These are phyloP conservation scores for Prionailurus bengalensis DNA, from an alignment of 2,113 vertebrate species.

Conservation along the genomic window DNA sequence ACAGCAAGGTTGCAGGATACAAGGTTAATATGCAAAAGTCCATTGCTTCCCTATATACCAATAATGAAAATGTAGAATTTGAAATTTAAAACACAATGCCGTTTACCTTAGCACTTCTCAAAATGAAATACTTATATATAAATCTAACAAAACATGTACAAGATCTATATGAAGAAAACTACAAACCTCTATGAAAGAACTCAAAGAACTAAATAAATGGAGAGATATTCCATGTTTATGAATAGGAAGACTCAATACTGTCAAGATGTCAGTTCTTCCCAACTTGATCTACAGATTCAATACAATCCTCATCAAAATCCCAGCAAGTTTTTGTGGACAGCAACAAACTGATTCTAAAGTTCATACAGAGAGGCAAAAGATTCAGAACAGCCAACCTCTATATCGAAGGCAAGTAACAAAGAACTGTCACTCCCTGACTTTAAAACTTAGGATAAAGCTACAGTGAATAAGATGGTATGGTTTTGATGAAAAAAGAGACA, in stretches of 20 bases:
- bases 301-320: background rate
- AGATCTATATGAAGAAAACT: background rate
- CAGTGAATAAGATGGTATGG: background rate
- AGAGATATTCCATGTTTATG: background rate
- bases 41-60: background rate
- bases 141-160: background rate
- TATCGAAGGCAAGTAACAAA: background rate
- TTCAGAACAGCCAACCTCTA: background rate
- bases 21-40: background rate
- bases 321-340: background rate
- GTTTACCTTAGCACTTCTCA: background rate
- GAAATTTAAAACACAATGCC: background rate
- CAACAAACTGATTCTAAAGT: background rate
- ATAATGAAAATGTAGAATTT: background rate
- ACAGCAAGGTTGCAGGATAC: background rate
- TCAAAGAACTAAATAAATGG: background rate
- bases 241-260: background rate
- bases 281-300: background rate
- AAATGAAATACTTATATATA: background rate
- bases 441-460: background rate
- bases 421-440: background rate
- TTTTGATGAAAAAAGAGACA: background rate
- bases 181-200: background rate
- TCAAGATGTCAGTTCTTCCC: background rate
- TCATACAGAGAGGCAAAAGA: background rate